Base-by-base conservation (phyloP, 2,113 vertebrate genomes). In the Choloepus hoffmanni region DNA sequence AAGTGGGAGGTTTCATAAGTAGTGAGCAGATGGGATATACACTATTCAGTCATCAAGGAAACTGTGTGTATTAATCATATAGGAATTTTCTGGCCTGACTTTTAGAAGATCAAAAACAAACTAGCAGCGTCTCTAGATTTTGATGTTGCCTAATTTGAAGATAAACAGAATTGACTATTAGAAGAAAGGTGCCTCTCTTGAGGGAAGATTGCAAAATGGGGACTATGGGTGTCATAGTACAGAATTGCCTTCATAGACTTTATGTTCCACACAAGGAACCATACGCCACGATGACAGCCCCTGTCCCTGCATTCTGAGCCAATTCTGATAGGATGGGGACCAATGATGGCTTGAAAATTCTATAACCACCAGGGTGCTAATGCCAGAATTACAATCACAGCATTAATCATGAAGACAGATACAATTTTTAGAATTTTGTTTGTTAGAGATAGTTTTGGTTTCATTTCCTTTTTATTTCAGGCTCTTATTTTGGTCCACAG, bases 11-110 rank as follows among this genome's bases (percentile, higher is more conserved):
- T 9, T 1, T 18, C 2, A 12, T 9, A 19, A 15, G 0, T 1
- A 23, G 2, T 3, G 40, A 76, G 9, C 3, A 3, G 2, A 11
- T 15, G n/a, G 55, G 1, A 0, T 0, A 33, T 2, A 11, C 0
- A 11, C 36, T 26, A 0, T 36, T 84, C 9, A 40, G 21, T 11
- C 9, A 12, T 28, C 68, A 15, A 1, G 2, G 5, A 50, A 67
- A 70, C 36, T 43, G 13, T 21, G 3, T 33, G 23, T 3, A 5
- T n/a, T 73, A 33, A 43, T 86, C 60, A 26, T 9, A 28, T 33
- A 0, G 12, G 23, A 53, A 55, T 81, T 73, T 95, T 89, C 14
- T 4, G 60, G n/a, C 9, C 23, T 82, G 13, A 2, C 3, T 70
- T 2, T 0, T 23, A 74, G 76, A 28, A 65, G 13, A 70, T 4